These are phyloP conservation scores for Mythimna lalbum DNA, from an alignment of 2,888 invertebrate species.

Conservation along the genomic window DNA sequence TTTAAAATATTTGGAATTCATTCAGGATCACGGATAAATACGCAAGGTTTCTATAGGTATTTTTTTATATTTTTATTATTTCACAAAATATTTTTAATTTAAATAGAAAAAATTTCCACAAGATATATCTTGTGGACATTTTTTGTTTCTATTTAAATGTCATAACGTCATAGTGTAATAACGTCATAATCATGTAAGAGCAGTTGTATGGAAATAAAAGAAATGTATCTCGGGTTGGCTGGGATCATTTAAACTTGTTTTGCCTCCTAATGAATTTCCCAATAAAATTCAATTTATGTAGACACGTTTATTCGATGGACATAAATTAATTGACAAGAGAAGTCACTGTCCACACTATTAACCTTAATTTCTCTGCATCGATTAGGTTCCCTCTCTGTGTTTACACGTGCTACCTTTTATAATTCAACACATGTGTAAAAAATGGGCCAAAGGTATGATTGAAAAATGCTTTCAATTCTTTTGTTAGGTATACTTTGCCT, in stretches of 20 bases:
- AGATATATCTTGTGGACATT: too few relatives aligned
- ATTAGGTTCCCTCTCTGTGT: slow-evolving; percentile 2
- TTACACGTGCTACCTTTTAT: not conserved
- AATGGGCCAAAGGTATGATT: not conserved
- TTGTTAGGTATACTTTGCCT: not conserved
- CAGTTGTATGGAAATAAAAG: too few relatives aligned
- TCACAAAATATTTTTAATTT: too few relatives aligned
- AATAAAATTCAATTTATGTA: slow-evolving; percentile 25
- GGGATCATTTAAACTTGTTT: not conserved
- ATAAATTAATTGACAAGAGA: slow-evolving; percentile 16
- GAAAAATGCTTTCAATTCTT: not conserved
- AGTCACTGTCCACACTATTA: slow-evolving; percentile 29
- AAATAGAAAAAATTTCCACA: too few relatives aligned
- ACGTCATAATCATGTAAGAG: too few relatives aligned
- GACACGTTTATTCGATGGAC: slow-evolving; percentile 27
- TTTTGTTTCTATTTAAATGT: too few relatives aligned
- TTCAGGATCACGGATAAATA: too few relatives aligned
- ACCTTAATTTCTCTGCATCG: slow-evolving; percentile 29
- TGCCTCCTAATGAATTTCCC: not conserved
- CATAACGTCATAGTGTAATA: too few relatives aligned
- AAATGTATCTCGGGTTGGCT: too few relatives aligned
- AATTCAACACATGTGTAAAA: not conserved
- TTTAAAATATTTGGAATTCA: too few relatives aligned
- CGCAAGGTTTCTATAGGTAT: too few relatives aligned
- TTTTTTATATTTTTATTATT: too few relatives aligned